Evolutionary conservation across 2,113 vertebrate species (phyloP), one percentile per base, ranked within the genome.

Genomic region (Phylloscopus trochiloides): DNA sequence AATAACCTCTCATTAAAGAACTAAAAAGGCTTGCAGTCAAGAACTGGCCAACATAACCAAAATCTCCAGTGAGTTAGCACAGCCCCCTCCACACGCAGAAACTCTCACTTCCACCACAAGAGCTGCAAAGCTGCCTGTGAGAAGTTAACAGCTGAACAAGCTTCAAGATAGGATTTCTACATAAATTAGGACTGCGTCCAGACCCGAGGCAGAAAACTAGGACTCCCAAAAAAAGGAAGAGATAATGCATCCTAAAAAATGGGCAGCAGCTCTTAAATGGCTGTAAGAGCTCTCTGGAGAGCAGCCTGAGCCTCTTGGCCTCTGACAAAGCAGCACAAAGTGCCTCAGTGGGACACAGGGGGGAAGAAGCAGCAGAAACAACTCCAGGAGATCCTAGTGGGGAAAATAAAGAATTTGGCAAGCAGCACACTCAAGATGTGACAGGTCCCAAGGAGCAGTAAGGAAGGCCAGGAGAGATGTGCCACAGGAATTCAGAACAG

Each of bases 131-230:
- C 85, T 90, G 71, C 26, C 62, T 92, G 54, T 66, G 90, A 25
- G 29, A 85, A 79, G 29, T 63, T 81, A 85, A 92, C 85, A 88
- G 74, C 72, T 80, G 51, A 95, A 62, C 25, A 61, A 89, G 47
- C 70, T 89, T 83, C 48, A 86, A 88, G 58, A 93, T 20, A 71
- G 50, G 74, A 89, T 76, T 85, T 83, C 67, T 58, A 73, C 71
- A 83, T 86, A 88, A 88, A 82, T 92, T 77, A 94, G 91, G 68
- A 92, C 22, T 62, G 51, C 3, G 15, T 88, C 71, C 90, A 95
- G 85, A 74, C 40, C 67, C 4, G 8, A 92, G 74, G 47, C 55
- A 80, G 59, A 42, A 93, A 96, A 87, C 79, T 85, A 75, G 68
- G 65, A 63, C 86, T 94, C n/a, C 10, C 0, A 1, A 83, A 77